phyloP scores from a whole-genome alignment of 1,140 invertebrate species.

The Platorchestia sp. region DNA sequence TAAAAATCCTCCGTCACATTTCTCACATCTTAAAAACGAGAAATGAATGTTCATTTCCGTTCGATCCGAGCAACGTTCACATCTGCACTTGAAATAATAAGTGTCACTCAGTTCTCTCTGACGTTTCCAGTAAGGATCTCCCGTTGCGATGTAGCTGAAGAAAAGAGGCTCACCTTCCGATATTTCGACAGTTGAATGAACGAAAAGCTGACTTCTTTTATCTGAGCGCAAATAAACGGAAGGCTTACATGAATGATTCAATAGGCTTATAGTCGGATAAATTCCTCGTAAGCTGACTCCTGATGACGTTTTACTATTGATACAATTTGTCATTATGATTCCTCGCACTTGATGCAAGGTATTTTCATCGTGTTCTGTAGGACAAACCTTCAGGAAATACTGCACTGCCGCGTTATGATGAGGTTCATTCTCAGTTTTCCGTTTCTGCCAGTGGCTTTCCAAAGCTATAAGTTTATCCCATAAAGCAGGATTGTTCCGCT shows the following conservation, averaged over 20 bases:
- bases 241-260: slow-evolving; percentile 83
- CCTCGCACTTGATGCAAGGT: slow-evolving; percentile 58
- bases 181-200: slow-evolving; percentile 76
- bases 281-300: slow-evolving; percentile 75
- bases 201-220: slow-evolving; percentile 78
- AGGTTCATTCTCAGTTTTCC: slow-evolving; percentile 61
- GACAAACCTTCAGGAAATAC: slow-evolving; percentile 61
- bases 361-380: slow-evolving; percentile 50
- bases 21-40: slow-evolving; percentile 61
- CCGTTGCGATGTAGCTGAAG: slow-evolving; percentile 82
- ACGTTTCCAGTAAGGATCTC: slow-evolving; percentile 82
- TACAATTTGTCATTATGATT: slow-evolving; percentile 60
- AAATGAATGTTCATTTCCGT: slow-evolving; percentile 65
- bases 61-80: slow-evolving; percentile 65
- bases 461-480: slow-evolving; percentile 62
- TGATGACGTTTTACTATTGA: slow-evolving; percentile 57
- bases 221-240: slow-evolving; percentile 86
- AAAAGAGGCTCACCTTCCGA: slow-evolving; percentile 77
- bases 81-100: slow-evolving; percentile 79
- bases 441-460: slow-evolving; percentile 63
- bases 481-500: slow-evolving; percentile 22
- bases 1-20: slow-evolving; percentile 55
- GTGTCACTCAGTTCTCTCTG: slow-evolving; percentile 77
- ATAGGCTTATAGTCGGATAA: slow-evolving; percentile 80
- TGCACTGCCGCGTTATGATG: slow-evolving; percentile 60